Evolutionary conservation across 1,140 invertebrate genomes (phyloP), one percentile per base, ranked within the genome.

Genomic region (Homarus americanus): DNA sequence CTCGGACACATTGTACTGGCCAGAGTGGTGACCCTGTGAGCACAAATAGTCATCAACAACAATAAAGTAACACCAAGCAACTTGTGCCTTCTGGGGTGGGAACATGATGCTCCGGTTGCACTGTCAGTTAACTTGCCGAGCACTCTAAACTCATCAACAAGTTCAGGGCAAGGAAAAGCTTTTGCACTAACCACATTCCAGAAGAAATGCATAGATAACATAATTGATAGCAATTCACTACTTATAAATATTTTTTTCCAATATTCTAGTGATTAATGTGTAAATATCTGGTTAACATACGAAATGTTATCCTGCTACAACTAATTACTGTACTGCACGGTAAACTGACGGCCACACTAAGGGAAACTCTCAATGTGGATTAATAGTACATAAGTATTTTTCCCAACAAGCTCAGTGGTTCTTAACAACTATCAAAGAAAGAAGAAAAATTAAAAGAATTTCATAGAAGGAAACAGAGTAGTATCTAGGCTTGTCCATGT

Each of bases 1-100:
- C 69, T 93, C 92, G 53, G 92, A 91, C 82, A 93, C 92, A 93
- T 93, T 93, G 92, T 93, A 93, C 87, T 93, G 92, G 24, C 92
- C 92, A 73, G 92, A 93, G 82, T 90, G 90, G 63, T 73, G 82
- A 63, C 92, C 92, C 92, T 93, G 92, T 73, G 76, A 53, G 78
- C 53, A 88, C 75, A 88, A 69, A 69, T n/a, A 69, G 63, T 69
- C 63, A 69, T 69, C 63, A 69, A n/a, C 63, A 69, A 69, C 24
- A 28, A 28, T 69, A 28, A 69, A 69, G 63, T 69, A 32, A 69
- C n/a, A 69, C n/a, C 28, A 69, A 69, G 63, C 32, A 69, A 69
- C 63, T 24, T 69, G 63, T 69, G 63, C 63, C 63, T 69, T 66
- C 32, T 32, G 24, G 63, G 28, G 44, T 58, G 79, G 53, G 40